Conservation (phyloP, 1,140 invertebrate genomes). For the Dendroctonus valens region DNA sequence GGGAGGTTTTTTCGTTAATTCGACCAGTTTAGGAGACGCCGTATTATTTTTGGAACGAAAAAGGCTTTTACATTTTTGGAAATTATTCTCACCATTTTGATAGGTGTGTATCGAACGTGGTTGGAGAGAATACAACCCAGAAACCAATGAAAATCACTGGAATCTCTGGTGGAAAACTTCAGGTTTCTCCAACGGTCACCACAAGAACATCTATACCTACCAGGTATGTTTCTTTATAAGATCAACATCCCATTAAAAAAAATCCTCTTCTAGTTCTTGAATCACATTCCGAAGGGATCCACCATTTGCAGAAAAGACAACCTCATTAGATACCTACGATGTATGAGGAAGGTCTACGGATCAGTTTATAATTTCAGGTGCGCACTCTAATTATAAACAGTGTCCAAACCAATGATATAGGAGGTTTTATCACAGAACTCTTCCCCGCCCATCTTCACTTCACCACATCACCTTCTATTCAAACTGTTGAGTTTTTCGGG, state of each 20-base stretch:
- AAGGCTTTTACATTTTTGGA: too few species aligned
- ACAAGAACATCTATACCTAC: slow-evolving; percentile 68
- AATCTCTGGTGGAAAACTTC: slow-evolving; percentile 82
- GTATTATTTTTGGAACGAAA: too few species aligned
- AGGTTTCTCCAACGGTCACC: slow-evolving; percentile 67
- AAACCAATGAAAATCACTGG: slow-evolving; percentile 64
- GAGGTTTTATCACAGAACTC: too few species aligned
- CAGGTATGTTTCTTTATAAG: slow-evolving; percentile 56
- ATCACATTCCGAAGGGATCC: slow-evolving; percentile 80
- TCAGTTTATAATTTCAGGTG: slow-evolving; percentile 81
- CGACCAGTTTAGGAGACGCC: too few species aligned
- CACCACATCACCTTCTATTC: too few species aligned
- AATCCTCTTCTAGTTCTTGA: slow-evolving; percentile 65
- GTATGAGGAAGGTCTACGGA: slow-evolving; percentile 79
- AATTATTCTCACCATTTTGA: background rate
- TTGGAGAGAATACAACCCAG: slow-evolving; percentile 70
- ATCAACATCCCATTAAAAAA: slow-evolving; percentile 32
- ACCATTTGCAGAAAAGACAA: slow-evolving; percentile 81
- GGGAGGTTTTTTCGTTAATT: too few species aligned
- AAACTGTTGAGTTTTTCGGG: too few species aligned
- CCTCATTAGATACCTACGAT: slow-evolving; percentile 72
- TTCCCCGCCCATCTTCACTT: too few species aligned
- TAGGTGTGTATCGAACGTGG: slow-evolving; percentile 77
- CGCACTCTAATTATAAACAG: slow-evolving; percentile 20
- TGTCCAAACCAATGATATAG: too few species aligned